Base-by-base conservation (phyloP, 2,888 invertebrate species). In the Caenorhabditis drosophilae region DNA sequence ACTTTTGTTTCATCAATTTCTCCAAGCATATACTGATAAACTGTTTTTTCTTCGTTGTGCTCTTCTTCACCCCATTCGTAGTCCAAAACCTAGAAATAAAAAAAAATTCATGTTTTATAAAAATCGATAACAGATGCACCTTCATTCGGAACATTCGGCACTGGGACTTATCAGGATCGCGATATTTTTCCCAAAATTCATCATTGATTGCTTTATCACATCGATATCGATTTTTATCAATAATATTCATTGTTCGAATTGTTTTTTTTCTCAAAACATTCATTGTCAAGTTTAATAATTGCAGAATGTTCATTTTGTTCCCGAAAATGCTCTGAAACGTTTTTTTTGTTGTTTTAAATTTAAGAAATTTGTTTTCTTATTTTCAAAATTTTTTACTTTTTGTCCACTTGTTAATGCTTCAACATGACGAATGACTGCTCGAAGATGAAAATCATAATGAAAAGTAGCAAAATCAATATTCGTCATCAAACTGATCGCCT, bases 401-500 rank as follows among this genome's bases (percentile, higher is more conserved):
- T n/a, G n/a, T n/a, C n/a, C n/a, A n/a, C n/a, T n/a, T n/a, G n/a
- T n/a, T n/a, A n/a, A n/a, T n/a, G n/a, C n/a, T n/a, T n/a, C n/a
- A n/a, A n/a, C n/a, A n/a, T n/a, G n/a, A n/a, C n/a, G n/a, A n/a
- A n/a, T n/a, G n/a, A 45, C 27, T 2, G 27, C 44, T 27, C 26
- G 15, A 9, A 27, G 12, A 45, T 45, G 23, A 15, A 27, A 45
- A 4, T 45, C 44, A 45, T 45, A 45, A 16, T 45, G n/a, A 23
- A 45, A 45, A 7, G 11, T 15, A 7, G 11, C 18, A n/a, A 45
- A 16, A 16, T 45, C 18, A n/a, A 45, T 16, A 2, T 27, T 4
- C 50, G 50, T 50, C 44, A 50, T 47, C 35, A 62, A 27, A 18
- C 44, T 45, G n/a, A 44, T 38, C 3, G 52, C 56, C 2, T 48